Conservation (phyloP, 2,797 vertebrate species). For the Rhinatrema bivittatum region DNA sequence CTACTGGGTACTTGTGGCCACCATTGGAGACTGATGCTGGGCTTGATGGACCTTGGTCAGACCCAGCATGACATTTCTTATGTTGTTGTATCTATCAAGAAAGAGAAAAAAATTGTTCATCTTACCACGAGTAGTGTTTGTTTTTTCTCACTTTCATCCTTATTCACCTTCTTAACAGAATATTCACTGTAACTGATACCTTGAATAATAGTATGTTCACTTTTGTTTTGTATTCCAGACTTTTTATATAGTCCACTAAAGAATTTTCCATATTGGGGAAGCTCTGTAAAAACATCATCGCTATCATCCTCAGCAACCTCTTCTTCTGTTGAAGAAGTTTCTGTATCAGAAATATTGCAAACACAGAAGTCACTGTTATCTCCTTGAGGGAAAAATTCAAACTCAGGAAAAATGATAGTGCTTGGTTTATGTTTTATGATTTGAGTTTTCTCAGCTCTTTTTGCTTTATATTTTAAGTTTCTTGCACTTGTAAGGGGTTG, state of each 20-base stretch:
- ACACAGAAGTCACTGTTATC: slow-evolving; percentile 13
- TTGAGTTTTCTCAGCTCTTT: slow-evolving; percentile 35
- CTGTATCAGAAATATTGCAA: slow-evolving; percentile 44
- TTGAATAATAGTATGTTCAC: slow-evolving; percentile 3
- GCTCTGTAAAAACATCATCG: slow-evolving; percentile 48
- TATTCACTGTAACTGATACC: neutral
- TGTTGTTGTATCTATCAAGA: too few species aligned
- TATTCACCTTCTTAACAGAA: slow-evolving; percentile 14
- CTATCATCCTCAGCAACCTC: slow-evolving; percentile 32
- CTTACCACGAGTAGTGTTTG: slow-evolving; percentile 34
- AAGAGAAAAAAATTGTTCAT: too few species aligned
- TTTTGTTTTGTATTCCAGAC: slow-evolving; percentile 36
- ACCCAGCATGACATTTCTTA: too few species aligned
- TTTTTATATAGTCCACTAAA: slow-evolving; percentile 22
- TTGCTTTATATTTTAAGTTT: slow-evolving; percentile 5
- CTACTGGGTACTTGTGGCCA: too few species aligned
- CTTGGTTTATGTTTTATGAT: slow-evolving; percentile 63
- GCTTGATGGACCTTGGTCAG: too few species aligned
- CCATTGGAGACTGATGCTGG: too few species aligned
- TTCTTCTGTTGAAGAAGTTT: slow-evolving; percentile 44
- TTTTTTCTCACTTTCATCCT: slow-evolving; percentile 18
- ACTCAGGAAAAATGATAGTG: slow-evolving; percentile 65
- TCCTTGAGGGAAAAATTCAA: neutral
- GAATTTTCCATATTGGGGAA: slow-evolving; percentile 28
- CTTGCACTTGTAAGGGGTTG: neutral